phyloP scores from a whole-genome alignment of 2,797 vertebrate species.

The Parauchenoglanis ngamensis region DNA sequence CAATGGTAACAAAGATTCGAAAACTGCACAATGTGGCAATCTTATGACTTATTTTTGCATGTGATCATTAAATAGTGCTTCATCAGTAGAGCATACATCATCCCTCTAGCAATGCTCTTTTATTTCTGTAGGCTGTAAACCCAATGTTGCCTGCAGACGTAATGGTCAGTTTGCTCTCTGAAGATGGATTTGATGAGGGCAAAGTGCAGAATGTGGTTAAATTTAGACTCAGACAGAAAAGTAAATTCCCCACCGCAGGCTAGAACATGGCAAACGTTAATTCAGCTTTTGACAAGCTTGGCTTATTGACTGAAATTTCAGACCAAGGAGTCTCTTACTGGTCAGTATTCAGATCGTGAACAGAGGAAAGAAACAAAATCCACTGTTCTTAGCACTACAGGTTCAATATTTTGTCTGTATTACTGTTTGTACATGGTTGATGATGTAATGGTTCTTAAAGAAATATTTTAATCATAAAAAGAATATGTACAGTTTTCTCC shows the following conservation, averaged over 20 bases:
- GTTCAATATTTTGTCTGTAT: neutral
- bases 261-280: neutral
- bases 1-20: neutral
- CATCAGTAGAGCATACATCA: neutral
- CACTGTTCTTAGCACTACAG: neutral
- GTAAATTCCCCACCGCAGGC: neutral
- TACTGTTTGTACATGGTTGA: neutral
- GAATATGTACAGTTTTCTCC: neutral
- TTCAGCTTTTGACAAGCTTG: neutral
- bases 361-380: neutral
- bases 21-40: neutral
- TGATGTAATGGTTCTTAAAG: neutral
- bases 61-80: neutral
- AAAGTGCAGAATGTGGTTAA: conserved; percentile 8
- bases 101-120: neutral
- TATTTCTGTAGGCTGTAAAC: neutral
- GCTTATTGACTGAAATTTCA: conserved; percentile 4
- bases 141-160: neutral
- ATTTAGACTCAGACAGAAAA: conserved; percentile 14
- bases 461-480: neutral
- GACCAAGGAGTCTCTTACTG: neutral
- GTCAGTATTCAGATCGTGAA: conserved; percentile 5
- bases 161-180: conserved; percentile 27
- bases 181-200: conserved; percentile 14
- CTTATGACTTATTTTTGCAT: neutral